Conservation (phyloP, 1,140 invertebrate species). For the Macrostomum lignano region DNA sequence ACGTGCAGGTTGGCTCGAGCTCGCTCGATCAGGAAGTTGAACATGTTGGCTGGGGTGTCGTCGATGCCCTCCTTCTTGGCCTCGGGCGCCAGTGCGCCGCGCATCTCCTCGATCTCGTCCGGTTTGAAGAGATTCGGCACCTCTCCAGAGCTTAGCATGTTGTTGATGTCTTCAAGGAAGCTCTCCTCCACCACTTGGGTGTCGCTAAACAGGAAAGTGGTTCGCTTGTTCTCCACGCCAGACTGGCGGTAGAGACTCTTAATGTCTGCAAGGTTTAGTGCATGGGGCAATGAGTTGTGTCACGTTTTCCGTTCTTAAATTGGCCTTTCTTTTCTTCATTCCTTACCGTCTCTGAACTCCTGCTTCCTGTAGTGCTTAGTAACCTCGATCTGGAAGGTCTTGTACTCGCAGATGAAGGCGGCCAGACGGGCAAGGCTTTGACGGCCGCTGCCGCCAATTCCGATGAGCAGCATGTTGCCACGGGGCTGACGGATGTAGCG, state of each 20-base stretch:
- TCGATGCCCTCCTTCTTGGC: conserved; percentile 37
- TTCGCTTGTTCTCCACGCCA: conserved; percentile 43
- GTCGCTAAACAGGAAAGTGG: conserved; percentile 50
- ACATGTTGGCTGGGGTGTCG: conserved; percentile 34
- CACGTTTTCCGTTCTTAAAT: background rate
- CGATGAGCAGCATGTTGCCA: conserved; percentile 50
- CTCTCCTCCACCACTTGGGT: conserved; percentile 32
- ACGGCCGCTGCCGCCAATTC: conserved; percentile 36
- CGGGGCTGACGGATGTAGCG: conserved; percentile 49
- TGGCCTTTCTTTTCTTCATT: conserved; percentile 2
- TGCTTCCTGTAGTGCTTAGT: conserved; percentile 41
- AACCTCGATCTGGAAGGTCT: conserved; percentile 44
- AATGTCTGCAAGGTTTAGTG: conserved; percentile 32
- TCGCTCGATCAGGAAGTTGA: conserved; percentile 43
- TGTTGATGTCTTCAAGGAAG: conserved; percentile 28
- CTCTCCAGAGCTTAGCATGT: conserved; percentile 25
- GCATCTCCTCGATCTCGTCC: conserved; percentile 35
- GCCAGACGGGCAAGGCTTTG: conserved; percentile 22
- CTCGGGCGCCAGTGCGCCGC: conserved; percentile 36
- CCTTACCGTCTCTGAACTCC: conserved; percentile 42
- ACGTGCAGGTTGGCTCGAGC: conserved; percentile 47
- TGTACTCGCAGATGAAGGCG: conserved; percentile 38
- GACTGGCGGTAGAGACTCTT: conserved; percentile 42
- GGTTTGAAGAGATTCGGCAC: conserved; percentile 27
- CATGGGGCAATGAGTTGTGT: background rate